Evolutionary conservation across 1,140 invertebrate species (phyloP).

Genomic region (Thalassaphorura encarpata): DNA sequence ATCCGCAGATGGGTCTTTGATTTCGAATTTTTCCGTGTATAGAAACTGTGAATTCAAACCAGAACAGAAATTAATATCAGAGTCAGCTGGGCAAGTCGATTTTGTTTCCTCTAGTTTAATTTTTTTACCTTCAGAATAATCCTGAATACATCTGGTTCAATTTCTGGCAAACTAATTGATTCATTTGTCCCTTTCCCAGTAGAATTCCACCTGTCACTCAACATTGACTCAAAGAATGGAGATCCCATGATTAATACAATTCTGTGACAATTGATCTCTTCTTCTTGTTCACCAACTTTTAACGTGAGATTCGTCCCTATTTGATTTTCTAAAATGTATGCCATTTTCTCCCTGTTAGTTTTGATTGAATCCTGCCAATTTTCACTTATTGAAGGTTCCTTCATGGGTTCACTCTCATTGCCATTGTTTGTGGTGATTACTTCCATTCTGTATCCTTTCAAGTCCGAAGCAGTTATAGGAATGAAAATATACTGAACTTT

Average conservation of each 20-base stretch:
- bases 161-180: not conserved
- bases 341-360: not conserved
- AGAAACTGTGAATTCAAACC: not conserved
- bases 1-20: not conserved
- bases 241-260: not conserved
- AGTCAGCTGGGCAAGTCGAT: no score
- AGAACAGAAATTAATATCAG: not conserved
- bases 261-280: not conserved
- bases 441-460: no score
- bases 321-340: not conserved
- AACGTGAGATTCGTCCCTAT: not conserved
- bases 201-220: not conserved
- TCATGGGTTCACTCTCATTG: no score
- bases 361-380: no score
- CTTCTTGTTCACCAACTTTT: no score
- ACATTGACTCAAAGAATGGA: not conserved
- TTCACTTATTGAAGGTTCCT: no score
- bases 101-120: not conserved
- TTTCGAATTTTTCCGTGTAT: not conserved
- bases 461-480: no score
- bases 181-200: not conserved
- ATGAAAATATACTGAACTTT: no score
- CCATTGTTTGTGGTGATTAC: no score
- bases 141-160: not conserved
- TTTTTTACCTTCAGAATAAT: not conserved